Evolutionary conservation across 2,888 invertebrate species (phyloP), one percentile per base, ranked within the genome.

Genomic region (Clivina fossor): DNA sequence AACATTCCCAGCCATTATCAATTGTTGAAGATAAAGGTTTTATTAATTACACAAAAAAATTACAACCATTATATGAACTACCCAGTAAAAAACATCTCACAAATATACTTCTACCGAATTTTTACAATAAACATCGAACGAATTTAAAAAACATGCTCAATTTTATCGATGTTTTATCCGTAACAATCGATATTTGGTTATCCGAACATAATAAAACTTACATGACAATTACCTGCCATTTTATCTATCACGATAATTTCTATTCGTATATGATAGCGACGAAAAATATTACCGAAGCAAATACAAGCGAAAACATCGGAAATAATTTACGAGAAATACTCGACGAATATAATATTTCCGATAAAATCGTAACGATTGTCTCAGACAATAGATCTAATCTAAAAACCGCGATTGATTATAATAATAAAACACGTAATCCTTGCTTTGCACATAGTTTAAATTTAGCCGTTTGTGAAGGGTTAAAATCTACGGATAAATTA

Each of bases 371-470:
- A 4, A 58, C 62, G 2, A 48, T 63, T 37, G 58, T 64, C 15
- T 60, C 63, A 5, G 62, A 64, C 32, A 64, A 63, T 48, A 63
- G 57, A 2, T 41, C 60, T 1, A 63, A 62, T 37, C 55, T 62
- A 9, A 61, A 63, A 61, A 60, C 55, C 44, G 62, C 61, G n/a
- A 57, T 63, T 5, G 56, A 60, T 5, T 38, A 58, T 53, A 51
- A 62, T 8, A 35, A 41, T 22, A 63, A 62, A 48, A 15, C 51
- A 16, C 62, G 64, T 53, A 59, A 63, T 50, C 62, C 63, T 9
- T 64, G 63, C 57, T 61, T 64, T 5, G 62, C 63, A 16, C 64
- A 64, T 53, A 63, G 61, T 1, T 49, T 63, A 26, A 64, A 64
- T 59, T 15, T 63, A 35, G 48, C 28, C 20, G 37, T 57, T 11